Conservation (phyloP, 2,797 vertebrate species). For the Falco concolor region DNA sequence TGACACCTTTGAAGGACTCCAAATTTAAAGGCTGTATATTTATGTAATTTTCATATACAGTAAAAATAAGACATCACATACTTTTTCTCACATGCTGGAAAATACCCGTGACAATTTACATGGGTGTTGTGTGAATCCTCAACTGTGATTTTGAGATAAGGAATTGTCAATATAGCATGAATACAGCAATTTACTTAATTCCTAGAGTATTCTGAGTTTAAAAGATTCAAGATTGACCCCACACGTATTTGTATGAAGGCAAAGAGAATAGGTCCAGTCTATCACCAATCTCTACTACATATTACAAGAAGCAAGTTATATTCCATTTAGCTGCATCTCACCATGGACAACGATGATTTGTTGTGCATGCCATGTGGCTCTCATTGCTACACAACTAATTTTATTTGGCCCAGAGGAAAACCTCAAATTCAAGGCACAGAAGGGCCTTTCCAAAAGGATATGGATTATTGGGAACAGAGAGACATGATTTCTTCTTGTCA, state of each 20-base stretch:
- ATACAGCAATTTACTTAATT: neutral
- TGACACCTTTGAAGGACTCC: neutral
- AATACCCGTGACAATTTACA: neutral
- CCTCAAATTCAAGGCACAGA: neutral
- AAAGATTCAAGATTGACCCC: neutral
- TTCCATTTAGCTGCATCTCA: neutral
- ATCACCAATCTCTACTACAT: neutral
- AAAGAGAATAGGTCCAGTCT: neutral
- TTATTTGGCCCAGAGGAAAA: neutral
- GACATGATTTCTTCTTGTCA: neutral
- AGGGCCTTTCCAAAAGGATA: neutral
- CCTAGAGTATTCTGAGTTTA: neutral
- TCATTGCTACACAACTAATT: neutral
- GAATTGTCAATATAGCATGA: neutral
- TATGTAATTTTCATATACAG: neutral
- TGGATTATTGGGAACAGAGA: neutral
- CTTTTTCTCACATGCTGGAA: neutral
- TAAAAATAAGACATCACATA: neutral
- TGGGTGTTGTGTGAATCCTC: neutral
- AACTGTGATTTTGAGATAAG: neutral
- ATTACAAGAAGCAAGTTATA: neutral
- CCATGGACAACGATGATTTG: neutral
- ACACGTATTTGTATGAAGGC: neutral
- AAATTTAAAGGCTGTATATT: neutral
- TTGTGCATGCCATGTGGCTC: neutral